Evolutionary conservation across 2,888 invertebrate species (phyloP), one percentile per base, ranked within the genome.

Genomic region (Cenopis cana): DNA sequence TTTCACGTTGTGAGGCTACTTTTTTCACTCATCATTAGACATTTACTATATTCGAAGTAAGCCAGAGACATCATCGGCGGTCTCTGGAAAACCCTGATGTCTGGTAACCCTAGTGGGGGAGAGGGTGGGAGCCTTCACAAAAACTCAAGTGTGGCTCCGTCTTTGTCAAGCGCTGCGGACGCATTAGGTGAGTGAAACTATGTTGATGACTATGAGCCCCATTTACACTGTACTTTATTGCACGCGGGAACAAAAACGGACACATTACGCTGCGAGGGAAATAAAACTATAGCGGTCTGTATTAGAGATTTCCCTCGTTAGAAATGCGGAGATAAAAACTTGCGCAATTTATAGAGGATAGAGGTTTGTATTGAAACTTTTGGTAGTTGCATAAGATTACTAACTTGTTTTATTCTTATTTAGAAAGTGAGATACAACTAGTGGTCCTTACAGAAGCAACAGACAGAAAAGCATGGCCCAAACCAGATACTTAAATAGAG

Each of bases 111-210:
- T 3, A 33, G 50, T 50, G 24, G 6, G 50, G 67, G 38, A 36
- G 14, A 17, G 24, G 29, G 24, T 24, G 24, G 55, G 5, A n/a
- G 29, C 29, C 55, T 55, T 36, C 38, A 59, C 67, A 68, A 68
- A 68, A 68, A 68, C 67, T 68, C 52, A 68, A 68, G 59, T 38
- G 59, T 38, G 67, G 59, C 59, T 68, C 59, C 18, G 54, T 64
- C 50, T 59, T 50, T 59, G 56, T 67, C 67, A 68, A 59, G 50
- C 67, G 50, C 67, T 59, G 67, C 29, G 24, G 41, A 36, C 33
- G 18, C 62, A 29, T 49, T 46, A 46, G 46, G n/a, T 12, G 4
- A 46, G 33, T 12, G 62, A 50, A 49, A 62, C 18, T 50, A 50
- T 36, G 50, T 12, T 52, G 50, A 52, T 36, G 36, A 36, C 24